Evolutionary conservation across 2,113 vertebrate species (phyloP).

Genomic region (Willisornis vidua): DNA sequence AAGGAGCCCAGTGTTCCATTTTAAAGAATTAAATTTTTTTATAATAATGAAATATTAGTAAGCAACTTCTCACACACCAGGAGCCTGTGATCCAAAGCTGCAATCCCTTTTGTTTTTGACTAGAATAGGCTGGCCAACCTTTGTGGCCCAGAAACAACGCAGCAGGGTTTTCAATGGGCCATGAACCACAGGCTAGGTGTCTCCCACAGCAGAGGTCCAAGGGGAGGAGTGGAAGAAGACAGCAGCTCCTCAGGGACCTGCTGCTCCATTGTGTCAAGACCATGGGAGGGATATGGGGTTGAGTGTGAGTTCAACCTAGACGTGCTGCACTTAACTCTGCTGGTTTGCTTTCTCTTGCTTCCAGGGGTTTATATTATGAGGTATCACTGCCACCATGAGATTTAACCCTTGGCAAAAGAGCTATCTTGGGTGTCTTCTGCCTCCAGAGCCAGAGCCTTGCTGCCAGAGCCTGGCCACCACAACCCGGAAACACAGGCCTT

Average conservation of each 20-base stretch:
- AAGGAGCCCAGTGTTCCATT: neutral
- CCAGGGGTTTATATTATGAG: neutral
- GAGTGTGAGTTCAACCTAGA: neutral
- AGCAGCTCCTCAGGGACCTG: rapidly evolving
- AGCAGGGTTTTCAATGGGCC: neutral
- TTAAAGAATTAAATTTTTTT: neutral
- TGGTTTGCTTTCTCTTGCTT: neutral
- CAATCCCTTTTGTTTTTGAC: constrained; percentile 23
- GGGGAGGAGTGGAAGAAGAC: neutral
- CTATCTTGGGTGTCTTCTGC: neutral
- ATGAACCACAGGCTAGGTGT: neutral
- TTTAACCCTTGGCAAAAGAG: neutral
- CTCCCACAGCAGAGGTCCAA: neutral
- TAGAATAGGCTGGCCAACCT: constrained; percentile 34
- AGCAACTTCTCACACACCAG: neutral
- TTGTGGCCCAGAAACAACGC: neutral
- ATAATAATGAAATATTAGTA: neutral
- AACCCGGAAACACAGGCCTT: neutral
- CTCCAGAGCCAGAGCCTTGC: neutral
- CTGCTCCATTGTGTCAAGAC: neutral
- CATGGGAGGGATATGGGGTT: neutral
- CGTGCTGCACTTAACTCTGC: neutral
- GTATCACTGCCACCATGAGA: rapidly evolving
- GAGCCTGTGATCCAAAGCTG: neutral
- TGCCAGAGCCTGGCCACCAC: neutral